Evolutionary conservation across 2,113 vertebrate species (phyloP), one percentile per base, ranked within the genome.

Genomic region (Alligator sinensis): DNA sequence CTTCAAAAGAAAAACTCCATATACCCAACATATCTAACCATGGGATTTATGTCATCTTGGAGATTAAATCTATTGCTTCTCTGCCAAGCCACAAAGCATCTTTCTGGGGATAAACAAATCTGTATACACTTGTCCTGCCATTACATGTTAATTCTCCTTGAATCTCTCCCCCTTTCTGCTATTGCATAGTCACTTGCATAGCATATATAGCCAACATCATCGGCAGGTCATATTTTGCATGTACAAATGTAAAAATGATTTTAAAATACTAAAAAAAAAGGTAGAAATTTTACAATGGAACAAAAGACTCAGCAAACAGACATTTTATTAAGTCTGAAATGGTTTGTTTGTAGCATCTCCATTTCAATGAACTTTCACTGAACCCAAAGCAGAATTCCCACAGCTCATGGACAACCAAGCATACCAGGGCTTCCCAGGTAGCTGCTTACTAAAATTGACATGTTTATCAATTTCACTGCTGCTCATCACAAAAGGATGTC

Each of bases 241-340:
- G 64, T 4, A 15, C 1, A 21, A 1, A 11, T 1, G 1, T 22
- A 70, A 3, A 83, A 38, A 30, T 0, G 25, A 70, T 47, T 9
- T 22, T 79, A 3, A 2, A 57, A 61, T 57, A 58, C 58, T 61
- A 24, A 68, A 72, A 16, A 3, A 47, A 47, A 47, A 47, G 47
- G 6, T 25, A 34, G 18, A 63, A 88, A 77, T 28, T 60, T 4
- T 18, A 80, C 18, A 80, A 80, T 1, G 4, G 61, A 87, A 63
- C 11, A 75, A 57, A 68, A n/a, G 1, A 18, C 89, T 60, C 19
- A 22, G 16, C 0, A 75, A 14, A 62, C 87, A 87, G 10, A 4
- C 30, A 2, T 80, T 87, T 93, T 10, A 30, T 22, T 70, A 15
- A 64, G 55, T 9, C 21, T 62, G 5, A 34, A 59, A 16, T 38